Evolutionary conservation across 2,113 vertebrate species (phyloP).

Genomic region (Pygathrix nemaeus): DNA sequence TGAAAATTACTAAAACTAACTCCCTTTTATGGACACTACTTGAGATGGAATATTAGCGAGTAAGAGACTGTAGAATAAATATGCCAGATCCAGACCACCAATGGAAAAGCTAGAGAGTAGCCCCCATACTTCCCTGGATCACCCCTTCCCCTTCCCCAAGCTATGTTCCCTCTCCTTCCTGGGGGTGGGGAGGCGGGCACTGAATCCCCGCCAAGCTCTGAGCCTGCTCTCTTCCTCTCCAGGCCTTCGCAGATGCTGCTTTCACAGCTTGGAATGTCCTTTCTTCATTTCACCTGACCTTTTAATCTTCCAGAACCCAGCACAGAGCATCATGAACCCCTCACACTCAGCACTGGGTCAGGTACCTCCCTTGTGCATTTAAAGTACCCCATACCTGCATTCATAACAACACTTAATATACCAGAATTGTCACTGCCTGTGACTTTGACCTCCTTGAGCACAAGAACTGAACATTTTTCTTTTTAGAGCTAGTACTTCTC

Average conservation of each 20-base stretch:
- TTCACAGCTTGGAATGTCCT: background rate
- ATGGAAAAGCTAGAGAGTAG: background rate
- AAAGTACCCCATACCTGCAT: background rate
- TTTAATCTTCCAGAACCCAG: background rate
- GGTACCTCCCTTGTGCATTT: background rate
- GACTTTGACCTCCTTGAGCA: background rate
- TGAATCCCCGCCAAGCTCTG: background rate
- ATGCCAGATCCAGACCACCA: background rate
- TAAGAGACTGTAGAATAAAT: background rate
- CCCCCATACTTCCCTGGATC: background rate
- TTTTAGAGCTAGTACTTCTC: background rate
- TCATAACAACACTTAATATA: background rate
- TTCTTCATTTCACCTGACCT: background rate
- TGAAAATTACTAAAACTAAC: constrained; percentile 34
- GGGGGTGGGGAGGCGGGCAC: too few relatives aligned
- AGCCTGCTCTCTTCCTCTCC: background rate
- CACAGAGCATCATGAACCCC: background rate
- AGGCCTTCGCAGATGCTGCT: background rate
- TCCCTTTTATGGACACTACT: background rate
- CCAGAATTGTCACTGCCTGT: background rate
- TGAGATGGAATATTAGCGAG: background rate
- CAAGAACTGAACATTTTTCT: background rate
- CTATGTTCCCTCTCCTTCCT: background rate
- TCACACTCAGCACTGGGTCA: background rate
- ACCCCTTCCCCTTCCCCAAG: background rate